Conservation (phyloP, 2,888 invertebrate genomes). For the Lepidocyrtoides sp. region DNA sequence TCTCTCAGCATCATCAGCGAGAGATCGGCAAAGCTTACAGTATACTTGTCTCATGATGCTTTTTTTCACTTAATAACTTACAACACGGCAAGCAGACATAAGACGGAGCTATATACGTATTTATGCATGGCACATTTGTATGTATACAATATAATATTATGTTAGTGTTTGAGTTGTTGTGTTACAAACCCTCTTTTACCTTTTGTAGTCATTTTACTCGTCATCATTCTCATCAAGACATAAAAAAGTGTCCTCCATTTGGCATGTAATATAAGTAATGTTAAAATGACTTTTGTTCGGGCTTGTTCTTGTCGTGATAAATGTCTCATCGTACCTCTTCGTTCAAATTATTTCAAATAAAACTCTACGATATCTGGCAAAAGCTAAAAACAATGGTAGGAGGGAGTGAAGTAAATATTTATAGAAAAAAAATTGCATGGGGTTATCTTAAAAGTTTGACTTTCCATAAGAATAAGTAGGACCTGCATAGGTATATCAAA, state of each 20-base stretch:
- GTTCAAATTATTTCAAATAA: background rate
- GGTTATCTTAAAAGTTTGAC: too few species aligned
- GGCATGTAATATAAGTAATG: background rate
- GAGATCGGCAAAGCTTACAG: background rate
- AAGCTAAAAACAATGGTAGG: background rate
- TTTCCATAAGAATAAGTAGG: too few species aligned
- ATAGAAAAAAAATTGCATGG: too few species aligned
- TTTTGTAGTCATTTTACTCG: conserved; percentile 54
- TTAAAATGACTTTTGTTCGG: background rate
- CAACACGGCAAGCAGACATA: background rate
- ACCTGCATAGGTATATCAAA: too few species aligned
- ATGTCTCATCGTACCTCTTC: conserved; percentile 27
- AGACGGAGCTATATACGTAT: background rate
- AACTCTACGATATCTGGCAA: background rate
- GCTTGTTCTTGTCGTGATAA: conserved; percentile 10
- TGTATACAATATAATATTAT: background rate
- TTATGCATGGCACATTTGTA: background rate
- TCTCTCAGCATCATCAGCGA: conserved; percentile 48
- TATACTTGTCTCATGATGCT: background rate
- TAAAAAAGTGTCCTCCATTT: conserved; percentile 65
- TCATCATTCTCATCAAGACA: conserved; percentile 59
- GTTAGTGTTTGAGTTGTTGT: background rate
- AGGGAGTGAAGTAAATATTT: background rate
- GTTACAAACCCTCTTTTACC: background rate
- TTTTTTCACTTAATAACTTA: background rate